phyloP scores from a whole-genome alignment of 2,888 invertebrate species.

The Electrophaes corylata region DNA sequence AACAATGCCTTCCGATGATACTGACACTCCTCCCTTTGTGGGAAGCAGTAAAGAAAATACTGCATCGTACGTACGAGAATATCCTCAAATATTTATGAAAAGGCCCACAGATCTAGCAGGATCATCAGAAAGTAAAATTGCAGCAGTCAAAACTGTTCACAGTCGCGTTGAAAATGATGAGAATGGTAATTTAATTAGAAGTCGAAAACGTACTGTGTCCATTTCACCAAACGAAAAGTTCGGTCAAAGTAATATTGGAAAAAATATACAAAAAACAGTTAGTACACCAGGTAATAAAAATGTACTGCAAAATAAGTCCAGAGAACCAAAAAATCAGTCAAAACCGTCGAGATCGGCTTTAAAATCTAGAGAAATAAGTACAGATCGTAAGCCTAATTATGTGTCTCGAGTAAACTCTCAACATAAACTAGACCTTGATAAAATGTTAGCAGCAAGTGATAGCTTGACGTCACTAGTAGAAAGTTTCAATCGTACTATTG shows the following conservation, averaged over 20 bases:
- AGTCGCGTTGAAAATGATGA: slow-evolving; percentile 32
- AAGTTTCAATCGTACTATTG: slow-evolving; percentile 4
- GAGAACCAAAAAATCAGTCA: slow-evolving; percentile 1
- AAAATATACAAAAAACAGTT: slow-evolving; percentile 22
- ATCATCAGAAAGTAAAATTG: slow-evolving; percentile 24
- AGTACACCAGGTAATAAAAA: slow-evolving; percentile 16
- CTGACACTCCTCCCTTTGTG: slow-evolving; percentile 62
- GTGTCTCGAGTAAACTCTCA: not conserved
- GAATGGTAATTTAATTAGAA: slow-evolving; percentile 22
- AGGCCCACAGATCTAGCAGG: slow-evolving; percentile 51
- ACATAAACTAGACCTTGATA: slow-evolving; percentile 1
- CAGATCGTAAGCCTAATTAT: slow-evolving; percentile 1
- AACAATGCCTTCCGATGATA: slow-evolving; percentile 50
- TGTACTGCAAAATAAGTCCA: slow-evolving; percentile 16
- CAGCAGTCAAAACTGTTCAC: slow-evolving; percentile 32
- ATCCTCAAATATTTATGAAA: slow-evolving; percentile 75
- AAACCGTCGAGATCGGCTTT: not conserved
- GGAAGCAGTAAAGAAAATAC: slow-evolving; percentile 58
- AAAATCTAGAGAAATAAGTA: slow-evolving; percentile 6
- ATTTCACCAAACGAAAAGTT: slow-evolving; percentile 30
- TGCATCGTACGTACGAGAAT: slow-evolving; percentile 70
- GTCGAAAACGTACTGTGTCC: slow-evolving; percentile 31
- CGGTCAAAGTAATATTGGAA: slow-evolving; percentile 12
- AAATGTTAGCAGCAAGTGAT: slow-evolving; percentile 13
- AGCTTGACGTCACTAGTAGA: slow-evolving; percentile 19